Conservation (phyloP, 2,113 vertebrate genomes). For the Strix uralensis region DNA sequence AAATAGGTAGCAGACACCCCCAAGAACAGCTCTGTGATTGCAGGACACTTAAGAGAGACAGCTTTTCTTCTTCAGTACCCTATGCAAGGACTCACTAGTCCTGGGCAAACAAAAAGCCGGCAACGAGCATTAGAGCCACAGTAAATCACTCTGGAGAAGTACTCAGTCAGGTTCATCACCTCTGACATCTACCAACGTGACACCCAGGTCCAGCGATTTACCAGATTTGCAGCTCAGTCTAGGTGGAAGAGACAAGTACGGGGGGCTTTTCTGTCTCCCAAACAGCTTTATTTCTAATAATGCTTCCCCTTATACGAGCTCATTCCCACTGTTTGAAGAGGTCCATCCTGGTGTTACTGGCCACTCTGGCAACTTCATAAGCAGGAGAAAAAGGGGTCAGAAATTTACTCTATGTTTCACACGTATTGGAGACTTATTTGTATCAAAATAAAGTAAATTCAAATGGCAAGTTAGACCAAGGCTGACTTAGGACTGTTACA, state of each 20-base stretch:
- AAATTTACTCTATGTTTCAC: background rate
- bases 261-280: background rate
- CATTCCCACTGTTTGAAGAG: background rate
- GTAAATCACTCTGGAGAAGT: background rate
- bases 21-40: background rate
- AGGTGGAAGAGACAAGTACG: background rate
- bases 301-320: background rate
- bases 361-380: background rate
- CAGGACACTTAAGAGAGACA: background rate
- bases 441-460: background rate
- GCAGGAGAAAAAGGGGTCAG: background rate
- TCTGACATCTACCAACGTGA: accelerated
- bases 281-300: background rate
- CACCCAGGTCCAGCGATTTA: background rate
- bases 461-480: background rate
- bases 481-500: background rate
- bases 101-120: background rate
- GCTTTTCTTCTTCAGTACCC: background rate
- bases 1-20: background rate
- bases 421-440: background rate
- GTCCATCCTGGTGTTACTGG: background rate
- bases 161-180: background rate
- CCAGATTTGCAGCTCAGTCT: background rate
- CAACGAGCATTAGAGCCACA: background rate
- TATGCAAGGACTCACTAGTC: background rate